Evolutionary conservation across 2,888 invertebrate genomes (phyloP), one percentile per base, ranked within the genome.

Genomic region (Nomada ruficornis): DNA sequence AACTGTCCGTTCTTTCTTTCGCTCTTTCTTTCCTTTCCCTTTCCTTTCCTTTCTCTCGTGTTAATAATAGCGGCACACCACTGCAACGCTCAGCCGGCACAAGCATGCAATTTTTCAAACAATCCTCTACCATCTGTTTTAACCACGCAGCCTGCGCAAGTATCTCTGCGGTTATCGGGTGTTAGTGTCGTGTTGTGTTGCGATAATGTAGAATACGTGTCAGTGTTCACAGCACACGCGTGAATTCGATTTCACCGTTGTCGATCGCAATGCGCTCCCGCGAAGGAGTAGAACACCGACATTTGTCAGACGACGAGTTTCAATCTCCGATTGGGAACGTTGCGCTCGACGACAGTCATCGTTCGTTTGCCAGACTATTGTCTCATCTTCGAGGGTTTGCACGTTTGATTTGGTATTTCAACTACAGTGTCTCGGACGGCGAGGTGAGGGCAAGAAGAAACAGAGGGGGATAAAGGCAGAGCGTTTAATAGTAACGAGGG

Each of bases 61-160:
- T 92, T 92, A 92, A 92, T 92, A 88, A 57, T 91, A 93, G 91
- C 89, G 89, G 88, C 93, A 93, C 93, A 93, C 93, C 93, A 93
- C 92, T 91, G 92, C 91, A 93, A 93, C 90, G 90, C 89, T 89
- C 88, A 92, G 88, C 89, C 90, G 91, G 87, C 91, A 92, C 84
- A 91, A 90, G 86, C 92, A 92, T 92, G 92, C 92, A 91, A 88
- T 88, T 90, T 90, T 86, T 89, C 85, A 89, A 87, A 87, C 86
- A 86, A 72, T 86, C 80, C 82, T 87, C 88, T 87, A 87, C 86
- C 77, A 80, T 72, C 88, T 67, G 68, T 79, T 77, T 77, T 60
- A 72, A 86, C 82, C 81, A 73, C 76, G 83, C 89, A 83, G 83
- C 82, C 80, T 85, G 83, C 60, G 10, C 68, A n/a, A 72, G 60